Conservation (phyloP, 2,113 vertebrate genomes). For the Morone chrysops region DNA sequence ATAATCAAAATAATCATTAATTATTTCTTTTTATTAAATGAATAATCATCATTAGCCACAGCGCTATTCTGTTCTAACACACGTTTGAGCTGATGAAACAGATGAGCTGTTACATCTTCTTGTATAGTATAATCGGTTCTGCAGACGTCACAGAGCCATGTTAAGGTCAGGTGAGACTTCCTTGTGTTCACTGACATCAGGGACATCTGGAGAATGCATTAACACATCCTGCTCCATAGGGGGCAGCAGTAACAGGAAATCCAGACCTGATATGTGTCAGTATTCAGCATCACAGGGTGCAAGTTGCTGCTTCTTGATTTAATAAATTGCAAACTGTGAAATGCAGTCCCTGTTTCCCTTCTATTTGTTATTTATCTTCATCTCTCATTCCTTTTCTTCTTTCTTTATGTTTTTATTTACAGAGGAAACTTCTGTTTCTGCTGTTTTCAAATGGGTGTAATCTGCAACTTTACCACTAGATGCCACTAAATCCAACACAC, state of each 20-base stretch:
- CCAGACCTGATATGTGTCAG: not conserved
- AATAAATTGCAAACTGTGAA: not conserved
- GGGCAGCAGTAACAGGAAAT: conserved; percentile 39
- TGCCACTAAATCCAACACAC: too few species aligned
- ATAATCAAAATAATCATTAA: not conserved
- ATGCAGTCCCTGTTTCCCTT: not conserved
- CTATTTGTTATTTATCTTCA: not conserved
- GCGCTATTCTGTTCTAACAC: not conserved
- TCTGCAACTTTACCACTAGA: too few species aligned
- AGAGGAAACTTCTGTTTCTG: too few species aligned
- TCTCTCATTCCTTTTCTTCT: not conserved
- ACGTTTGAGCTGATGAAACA: not conserved
- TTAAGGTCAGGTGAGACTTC: not conserved
- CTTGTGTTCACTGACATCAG: not conserved
- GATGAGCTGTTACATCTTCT: not conserved
- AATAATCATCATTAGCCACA: too few species aligned
- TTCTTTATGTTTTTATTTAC: too few species aligned
- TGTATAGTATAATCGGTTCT: not conserved
- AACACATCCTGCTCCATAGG: conserved; percentile 41
- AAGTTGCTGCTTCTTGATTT: not conserved
- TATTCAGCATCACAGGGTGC: not conserved
- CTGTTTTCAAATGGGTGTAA: too few species aligned
- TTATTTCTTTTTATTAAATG: too few species aligned
- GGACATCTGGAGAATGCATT: conserved; percentile 54
- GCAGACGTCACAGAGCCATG: conserved; percentile 25